These are phyloP conservation scores for Alaudala cheleensis DNA, from an alignment of 2,113 vertebrate genomes.

Conservation along the genomic window DNA sequence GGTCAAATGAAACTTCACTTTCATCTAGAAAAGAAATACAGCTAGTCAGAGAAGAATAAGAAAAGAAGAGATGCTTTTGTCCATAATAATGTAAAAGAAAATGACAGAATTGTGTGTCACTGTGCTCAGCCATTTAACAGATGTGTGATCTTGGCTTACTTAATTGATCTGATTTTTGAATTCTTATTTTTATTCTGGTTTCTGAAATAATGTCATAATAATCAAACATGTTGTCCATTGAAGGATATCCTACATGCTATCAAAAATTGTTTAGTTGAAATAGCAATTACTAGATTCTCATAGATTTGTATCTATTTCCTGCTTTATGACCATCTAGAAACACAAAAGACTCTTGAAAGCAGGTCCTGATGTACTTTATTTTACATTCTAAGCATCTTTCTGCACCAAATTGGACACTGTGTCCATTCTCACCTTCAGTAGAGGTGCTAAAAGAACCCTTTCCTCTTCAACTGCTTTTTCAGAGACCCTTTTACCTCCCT, in stretches of 20 bases:
- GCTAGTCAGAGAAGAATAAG: not conserved
- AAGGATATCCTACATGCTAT: not conserved
- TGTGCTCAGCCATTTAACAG: not conserved
- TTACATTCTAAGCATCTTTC: not conserved
- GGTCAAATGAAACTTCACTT: not conserved
- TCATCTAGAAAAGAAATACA: not conserved
- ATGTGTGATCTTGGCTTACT: not conserved
- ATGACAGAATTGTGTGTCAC: not conserved
- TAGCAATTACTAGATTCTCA: not conserved
- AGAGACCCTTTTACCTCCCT: conserved; percentile 50
- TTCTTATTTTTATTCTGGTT: not conserved
- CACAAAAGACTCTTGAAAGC: not conserved
- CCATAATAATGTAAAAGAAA: not conserved
- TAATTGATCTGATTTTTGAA: not conserved
- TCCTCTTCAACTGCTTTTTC: conserved; percentile 10
- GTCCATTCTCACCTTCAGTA: not conserved
- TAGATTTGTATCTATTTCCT: not conserved
- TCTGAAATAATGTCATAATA: not conserved
- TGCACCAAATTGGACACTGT: not conserved
- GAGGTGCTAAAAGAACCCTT: not conserved
- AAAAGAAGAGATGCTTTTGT: not conserved
- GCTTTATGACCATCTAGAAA: not conserved
- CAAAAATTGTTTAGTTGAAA: not conserved
- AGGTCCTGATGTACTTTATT: not conserved
- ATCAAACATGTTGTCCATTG: not conserved